phyloP scores from a whole-genome alignment of 2,888 invertebrate species.

The Hanleya hanleyi region DNA sequence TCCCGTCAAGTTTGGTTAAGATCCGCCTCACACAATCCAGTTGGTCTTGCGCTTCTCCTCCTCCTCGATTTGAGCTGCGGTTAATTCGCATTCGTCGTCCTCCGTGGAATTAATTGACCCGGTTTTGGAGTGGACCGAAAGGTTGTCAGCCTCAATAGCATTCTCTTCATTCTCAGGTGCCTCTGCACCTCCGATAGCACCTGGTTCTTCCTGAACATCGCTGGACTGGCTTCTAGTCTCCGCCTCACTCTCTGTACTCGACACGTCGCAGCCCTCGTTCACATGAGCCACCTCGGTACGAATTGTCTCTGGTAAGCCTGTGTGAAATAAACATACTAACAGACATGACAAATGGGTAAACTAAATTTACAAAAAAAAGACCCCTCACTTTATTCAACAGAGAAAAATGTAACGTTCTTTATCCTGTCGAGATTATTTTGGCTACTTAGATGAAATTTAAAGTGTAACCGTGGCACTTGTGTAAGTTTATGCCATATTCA shows the following conservation, averaged over 20 bases:
- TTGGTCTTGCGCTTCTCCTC: neutral
- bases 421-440: neutral
- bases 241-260: neutral
- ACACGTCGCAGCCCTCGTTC: slow-evolving; percentile 18
- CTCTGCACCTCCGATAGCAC: slow-evolving; percentile 42
- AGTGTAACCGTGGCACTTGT: neutral
- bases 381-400: too few species aligned
- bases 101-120: neutral
- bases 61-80: neutral
- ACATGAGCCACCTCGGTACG: slow-evolving; percentile 29
- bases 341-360: too few species aligned
- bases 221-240: slow-evolving; percentile 20
- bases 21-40: slow-evolving; percentile 5
- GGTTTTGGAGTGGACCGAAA: neutral
- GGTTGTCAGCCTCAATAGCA: neutral
- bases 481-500: too few species aligned
- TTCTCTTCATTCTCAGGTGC: slow-evolving; percentile 25
- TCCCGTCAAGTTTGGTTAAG: too few species aligned
- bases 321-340: neutral
- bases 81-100: neutral
- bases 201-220: slow-evolving; percentile 35
- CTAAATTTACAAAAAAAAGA: too few species aligned
- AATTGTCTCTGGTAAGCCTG: slow-evolving; percentile 42
- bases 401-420: too few species aligned
- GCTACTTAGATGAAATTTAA: neutral